Evolutionary conservation across 2,888 invertebrate genomes (phyloP).

Genomic region (Capitulum mitella): DNA sequence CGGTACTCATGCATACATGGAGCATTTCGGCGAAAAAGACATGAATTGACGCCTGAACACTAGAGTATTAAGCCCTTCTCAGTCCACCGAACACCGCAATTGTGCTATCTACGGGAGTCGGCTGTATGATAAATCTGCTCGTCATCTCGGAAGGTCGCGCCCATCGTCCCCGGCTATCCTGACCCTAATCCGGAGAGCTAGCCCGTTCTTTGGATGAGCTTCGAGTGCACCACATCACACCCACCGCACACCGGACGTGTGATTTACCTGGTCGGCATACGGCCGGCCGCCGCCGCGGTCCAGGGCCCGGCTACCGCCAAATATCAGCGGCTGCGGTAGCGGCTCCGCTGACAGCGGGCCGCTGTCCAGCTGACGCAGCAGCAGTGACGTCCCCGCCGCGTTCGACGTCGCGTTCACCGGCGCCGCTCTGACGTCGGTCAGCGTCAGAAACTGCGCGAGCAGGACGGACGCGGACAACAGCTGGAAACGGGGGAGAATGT

Average conservation of each 20-base stretch:
- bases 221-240: background rate
- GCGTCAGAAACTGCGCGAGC: background rate
- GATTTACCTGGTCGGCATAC: background rate
- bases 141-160: background rate
- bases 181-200: no score
- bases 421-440: background rate
- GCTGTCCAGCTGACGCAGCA: background rate
- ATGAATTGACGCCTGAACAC: no score
- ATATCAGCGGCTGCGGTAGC: background rate
- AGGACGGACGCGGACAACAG: background rate
- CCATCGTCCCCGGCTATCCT: background rate
- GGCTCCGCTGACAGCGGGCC: background rate
- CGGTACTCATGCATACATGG: no score
- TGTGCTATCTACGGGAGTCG: no score
- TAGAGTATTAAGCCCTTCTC: no score
- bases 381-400: background rate
- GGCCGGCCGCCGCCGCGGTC: no score
- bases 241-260: background rate
- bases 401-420: background rate
- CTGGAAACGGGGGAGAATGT: background rate
- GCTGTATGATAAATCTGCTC: background rate
- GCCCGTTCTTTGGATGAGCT: no score
- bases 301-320: no score
- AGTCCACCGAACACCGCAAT: no score
- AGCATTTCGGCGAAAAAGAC: no score